Evolutionary conservation across 30 jellyfish, hydroid and myxozoan species (phyloP).

Genomic region (Cassiopea xamachana): DNA sequence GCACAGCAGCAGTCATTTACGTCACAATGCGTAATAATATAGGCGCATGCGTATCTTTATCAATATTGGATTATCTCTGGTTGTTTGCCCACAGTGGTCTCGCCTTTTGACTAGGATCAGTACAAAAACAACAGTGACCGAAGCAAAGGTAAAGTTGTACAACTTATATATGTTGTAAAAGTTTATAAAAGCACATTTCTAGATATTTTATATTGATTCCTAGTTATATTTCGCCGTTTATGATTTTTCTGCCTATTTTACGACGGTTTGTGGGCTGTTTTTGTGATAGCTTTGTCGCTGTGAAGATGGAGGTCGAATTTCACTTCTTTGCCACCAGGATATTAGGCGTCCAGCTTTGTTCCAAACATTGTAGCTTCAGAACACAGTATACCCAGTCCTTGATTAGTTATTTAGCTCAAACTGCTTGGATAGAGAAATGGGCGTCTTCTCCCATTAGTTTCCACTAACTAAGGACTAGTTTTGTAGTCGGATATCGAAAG

Average conservation of each 20-base stretch:
- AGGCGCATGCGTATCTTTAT: slow-evolving; percentile 65
- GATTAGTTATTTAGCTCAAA: no score
- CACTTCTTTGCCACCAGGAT: not conserved
- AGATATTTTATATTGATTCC: not conserved
- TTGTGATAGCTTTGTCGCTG: not conserved
- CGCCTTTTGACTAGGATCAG: slow-evolving; percentile 43
- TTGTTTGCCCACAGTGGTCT: slow-evolving; percentile 51
- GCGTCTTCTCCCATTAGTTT: not conserved
- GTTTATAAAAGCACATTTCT: not conserved
- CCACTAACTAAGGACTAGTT: not conserved
- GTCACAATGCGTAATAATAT: slow-evolving; percentile 14
- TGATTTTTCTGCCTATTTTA: not conserved
- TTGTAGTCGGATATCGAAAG: slow-evolving; percentile 46
- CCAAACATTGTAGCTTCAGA: not conserved
- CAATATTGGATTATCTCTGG: slow-evolving; percentile 55
- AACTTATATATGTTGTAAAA: not conserved
- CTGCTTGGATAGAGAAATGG: not conserved
- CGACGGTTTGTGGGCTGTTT: slow-evolving; percentile 15
- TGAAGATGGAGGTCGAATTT: slow-evolving; percentile 47
- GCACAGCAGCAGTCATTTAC: slow-evolving; percentile 25
- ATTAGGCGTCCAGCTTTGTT: not conserved
- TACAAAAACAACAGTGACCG: not conserved
- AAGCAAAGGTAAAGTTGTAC: not conserved
- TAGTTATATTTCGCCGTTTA: not conserved
- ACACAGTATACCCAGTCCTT: no score